Evolutionary conservation across 2,113 vertebrate species (phyloP).

Genomic region (Percopsis transmontana): DNA sequence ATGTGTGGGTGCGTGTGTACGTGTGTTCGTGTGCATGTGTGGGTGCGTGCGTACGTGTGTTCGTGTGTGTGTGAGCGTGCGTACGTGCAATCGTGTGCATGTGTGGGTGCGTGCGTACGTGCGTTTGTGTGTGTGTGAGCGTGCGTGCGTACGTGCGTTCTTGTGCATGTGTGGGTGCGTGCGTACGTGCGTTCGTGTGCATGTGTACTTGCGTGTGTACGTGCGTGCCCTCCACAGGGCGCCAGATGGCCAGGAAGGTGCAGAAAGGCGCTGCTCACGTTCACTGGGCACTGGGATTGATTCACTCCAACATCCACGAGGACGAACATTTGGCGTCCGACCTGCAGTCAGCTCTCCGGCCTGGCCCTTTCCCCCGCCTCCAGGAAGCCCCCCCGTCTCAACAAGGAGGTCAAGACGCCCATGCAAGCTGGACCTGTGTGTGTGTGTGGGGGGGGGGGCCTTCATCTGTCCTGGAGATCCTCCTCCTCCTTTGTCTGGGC

Average conservation of each 20-base stretch:
- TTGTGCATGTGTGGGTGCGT: constrained; percentile 22
- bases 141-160: constrained; percentile 31
- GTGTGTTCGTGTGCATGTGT: constrained; percentile 13
- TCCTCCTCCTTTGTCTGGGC: too few relatives aligned
- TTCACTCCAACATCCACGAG: constrained; percentile 79
- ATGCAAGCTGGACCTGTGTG: too few relatives aligned
- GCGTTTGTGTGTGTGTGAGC: constrained; percentile 2
- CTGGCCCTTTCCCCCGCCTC: constrained; percentile 58
- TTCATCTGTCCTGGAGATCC: too few relatives aligned
- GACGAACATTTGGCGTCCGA: constrained; percentile 82
- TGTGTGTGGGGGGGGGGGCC: too few relatives aligned
- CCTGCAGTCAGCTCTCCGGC: constrained; percentile 75
- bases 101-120: constrained; percentile 25
- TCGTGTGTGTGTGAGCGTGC: too few relatives aligned
- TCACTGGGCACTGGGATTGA: constrained; percentile 77
- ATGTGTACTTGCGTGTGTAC: constrained; percentile 28
- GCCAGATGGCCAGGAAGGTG: constrained; percentile 74
- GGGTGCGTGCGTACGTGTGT: constrained; percentile 24
- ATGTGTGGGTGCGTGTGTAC: constrained; percentile 10
- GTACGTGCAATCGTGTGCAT: too few relatives aligned
- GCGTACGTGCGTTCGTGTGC: constrained; percentile 26
- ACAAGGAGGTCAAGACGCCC: too few relatives aligned
- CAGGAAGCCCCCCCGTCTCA: not conserved
- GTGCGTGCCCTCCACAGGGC: constrained; percentile 59
- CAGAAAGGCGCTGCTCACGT: constrained; percentile 77